Evolutionary conservation across 2,797 vertebrate genomes (phyloP).

Genomic region (Tapirus indicus): DNA sequence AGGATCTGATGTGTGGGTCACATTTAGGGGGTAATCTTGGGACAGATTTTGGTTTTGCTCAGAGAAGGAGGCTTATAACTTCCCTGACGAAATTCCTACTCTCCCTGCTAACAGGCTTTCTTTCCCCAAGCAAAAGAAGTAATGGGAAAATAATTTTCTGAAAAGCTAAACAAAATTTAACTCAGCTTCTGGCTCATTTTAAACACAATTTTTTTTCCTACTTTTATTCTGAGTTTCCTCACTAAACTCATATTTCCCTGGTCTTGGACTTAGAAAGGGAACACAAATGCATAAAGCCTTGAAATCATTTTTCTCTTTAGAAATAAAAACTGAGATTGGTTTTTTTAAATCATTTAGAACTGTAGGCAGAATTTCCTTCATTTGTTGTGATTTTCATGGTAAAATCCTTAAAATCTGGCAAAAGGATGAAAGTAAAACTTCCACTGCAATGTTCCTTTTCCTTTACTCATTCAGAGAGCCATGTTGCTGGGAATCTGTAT

Average conservation of each 20-base stretch:
- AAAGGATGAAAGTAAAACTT: not conserved
- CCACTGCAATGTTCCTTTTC: not conserved
- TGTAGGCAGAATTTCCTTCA: not conserved
- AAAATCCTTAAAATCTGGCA: not conserved
- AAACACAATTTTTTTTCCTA: not conserved
- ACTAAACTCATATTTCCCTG: not conserved
- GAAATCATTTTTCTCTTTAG: not conserved
- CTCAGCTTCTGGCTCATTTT: not conserved
- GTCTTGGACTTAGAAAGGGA: not conserved
- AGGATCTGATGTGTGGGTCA: not conserved
- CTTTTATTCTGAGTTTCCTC: not conserved
- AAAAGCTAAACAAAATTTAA: constrained; percentile 11
- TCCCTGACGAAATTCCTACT: not conserved
- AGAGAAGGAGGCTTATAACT: not conserved
- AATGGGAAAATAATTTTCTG: not conserved
- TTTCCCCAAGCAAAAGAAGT: not conserved
- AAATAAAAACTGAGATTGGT: not conserved
- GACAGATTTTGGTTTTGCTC: constrained; percentile 27
- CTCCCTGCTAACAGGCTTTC: not conserved
- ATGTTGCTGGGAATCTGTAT: not conserved
- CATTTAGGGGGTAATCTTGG: not conserved
- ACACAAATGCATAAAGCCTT: not conserved
- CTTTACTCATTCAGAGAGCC: not conserved
- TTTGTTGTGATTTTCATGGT: constrained; percentile 10
- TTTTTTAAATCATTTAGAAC: constrained; percentile 33